phyloP scores from a whole-genome alignment of 2,797 vertebrate genomes.

The Premnoplex brunnescens region DNA sequence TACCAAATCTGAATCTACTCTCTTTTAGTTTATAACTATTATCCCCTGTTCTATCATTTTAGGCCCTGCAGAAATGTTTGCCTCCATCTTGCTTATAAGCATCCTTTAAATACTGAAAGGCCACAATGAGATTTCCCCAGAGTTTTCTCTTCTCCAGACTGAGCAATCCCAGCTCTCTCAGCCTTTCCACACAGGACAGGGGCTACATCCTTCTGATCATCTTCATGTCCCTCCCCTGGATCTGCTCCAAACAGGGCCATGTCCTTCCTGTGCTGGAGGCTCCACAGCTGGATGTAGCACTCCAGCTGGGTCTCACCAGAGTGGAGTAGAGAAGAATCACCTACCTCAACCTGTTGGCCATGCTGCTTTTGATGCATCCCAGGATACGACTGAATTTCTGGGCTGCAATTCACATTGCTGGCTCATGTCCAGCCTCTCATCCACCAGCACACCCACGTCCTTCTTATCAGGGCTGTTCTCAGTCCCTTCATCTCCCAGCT shows the following conservation, averaged over 20 bases:
- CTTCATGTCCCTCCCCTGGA: not conserved
- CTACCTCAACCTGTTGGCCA: fast-evolving
- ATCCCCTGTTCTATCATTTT: not conserved
- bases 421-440: not conserved
- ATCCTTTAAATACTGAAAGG: not conserved
- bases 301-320: not conserved
- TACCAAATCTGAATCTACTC: not conserved
- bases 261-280: not conserved
- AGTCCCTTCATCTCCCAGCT: not conserved
- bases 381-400: not conserved
- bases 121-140: not conserved
- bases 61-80: not conserved
- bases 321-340: not conserved
- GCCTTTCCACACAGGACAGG: not conserved
- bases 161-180: not conserved
- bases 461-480: fast-evolving
- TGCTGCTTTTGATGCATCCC: fast-evolving
- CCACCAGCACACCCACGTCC: not conserved
- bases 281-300: not conserved
- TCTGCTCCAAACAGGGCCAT: fast-evolving
- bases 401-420: fast-evolving
- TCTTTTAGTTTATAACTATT: not conserved
- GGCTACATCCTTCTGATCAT: not conserved
- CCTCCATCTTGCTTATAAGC: not conserved
- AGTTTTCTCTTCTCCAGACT: not conserved